A percentile compares a stretch with the other conserved stretches of the same genome.
Evolutionary conservation across 2,113 vertebrate species (phyloP).

Genomic region (Monopterus albus): DNA sequence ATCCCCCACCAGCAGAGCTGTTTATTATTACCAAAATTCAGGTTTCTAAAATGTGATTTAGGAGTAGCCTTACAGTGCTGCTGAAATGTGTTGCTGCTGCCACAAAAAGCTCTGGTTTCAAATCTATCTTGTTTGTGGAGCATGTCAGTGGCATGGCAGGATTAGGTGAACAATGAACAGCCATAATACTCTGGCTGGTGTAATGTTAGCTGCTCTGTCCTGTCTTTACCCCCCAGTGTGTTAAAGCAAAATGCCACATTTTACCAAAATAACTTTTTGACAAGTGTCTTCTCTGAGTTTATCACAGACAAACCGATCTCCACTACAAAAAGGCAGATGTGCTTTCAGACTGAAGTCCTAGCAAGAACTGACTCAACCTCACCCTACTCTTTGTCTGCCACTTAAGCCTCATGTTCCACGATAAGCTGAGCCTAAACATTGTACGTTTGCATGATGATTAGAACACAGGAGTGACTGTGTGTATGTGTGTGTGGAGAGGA

Average conservation of each 20-base stretch:
- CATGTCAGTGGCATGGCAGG: neutral
- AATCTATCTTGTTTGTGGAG: conserved; percentile 22
- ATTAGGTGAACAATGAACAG: neutral
- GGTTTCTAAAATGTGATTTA: neutral
- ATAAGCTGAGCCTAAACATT: conserved; percentile 30
- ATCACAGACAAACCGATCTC: conserved; percentile 6
- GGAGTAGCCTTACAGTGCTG: too few relatives aligned
- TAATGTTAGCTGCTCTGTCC: neutral
- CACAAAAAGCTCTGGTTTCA: neutral
- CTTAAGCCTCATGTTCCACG: conserved; percentile 36
- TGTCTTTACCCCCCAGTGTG: neutral
- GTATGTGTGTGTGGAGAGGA: neutral
- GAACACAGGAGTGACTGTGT: conserved; percentile 15
- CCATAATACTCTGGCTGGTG: conserved; percentile 9
- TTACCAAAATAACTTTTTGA: conserved; percentile 2
- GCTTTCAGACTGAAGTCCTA: neutral
- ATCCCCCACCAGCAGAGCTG: neutral
- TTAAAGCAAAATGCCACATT: neutral
- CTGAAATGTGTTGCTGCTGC: too few relatives aligned
- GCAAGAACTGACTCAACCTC: neutral
- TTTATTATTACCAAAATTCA: conserved; percentile 10
- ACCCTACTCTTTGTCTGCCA: conserved; percentile 40
- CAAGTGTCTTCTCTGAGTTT: neutral
- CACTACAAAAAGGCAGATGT: neutral
- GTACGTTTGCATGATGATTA: conserved; percentile 58